Evolutionary conservation across 1,140 invertebrate genomes (phyloP), one percentile per base, ranked within the genome.

Genomic region (Conus ventricosus): DNA sequence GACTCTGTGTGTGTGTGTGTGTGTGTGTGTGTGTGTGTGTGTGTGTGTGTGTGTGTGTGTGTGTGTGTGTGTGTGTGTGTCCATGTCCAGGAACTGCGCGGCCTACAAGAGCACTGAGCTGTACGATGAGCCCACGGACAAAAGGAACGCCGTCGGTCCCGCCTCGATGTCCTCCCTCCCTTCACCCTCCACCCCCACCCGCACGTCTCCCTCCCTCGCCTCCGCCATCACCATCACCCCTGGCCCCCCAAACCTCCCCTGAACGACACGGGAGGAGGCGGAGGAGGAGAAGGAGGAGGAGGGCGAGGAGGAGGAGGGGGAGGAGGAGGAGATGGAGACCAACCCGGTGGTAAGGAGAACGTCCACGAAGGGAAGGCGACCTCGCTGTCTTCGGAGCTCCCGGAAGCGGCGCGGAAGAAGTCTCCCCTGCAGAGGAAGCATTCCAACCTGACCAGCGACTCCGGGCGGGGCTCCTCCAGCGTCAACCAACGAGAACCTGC

Each of bases 381-480:
- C 17, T 71, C 67, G 17, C 20, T 71, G 67, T 23, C 67, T 6
- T 71, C 67, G 6, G 67, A 71, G 11, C 67, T 71, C 67, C 67
- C 67, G 51, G 51, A 55, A n/a, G 10, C 13, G 54, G 51, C 15
- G 15, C 20, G 25, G 78, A 82, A 54, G 57, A 93, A 93, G 85
- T 88, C 90, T 83, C 91, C 92, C 0, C 90, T 94, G 27, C 88
- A 90, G 63, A 89, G 92, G 23, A 94, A 93, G 84, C 91, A 90
- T 88, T 94, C 93, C 27, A 94, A 93, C 91, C 91, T 94, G 23
- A 94, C 92, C 67, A 92, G 90, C 88, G 93, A 94, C 89, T 94
- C 93, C 3, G 94, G 92, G 27, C 90, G 92, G 10, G 93, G 92
- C 83, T 93, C 93, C 15, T 90, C 92, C 13, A 92, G 90, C 91